Evolutionary conservation across 2,797 vertebrate species (phyloP), one percentile per base, ranked within the genome.

Genomic region (Anabacerthia variegaticeps): DNA sequence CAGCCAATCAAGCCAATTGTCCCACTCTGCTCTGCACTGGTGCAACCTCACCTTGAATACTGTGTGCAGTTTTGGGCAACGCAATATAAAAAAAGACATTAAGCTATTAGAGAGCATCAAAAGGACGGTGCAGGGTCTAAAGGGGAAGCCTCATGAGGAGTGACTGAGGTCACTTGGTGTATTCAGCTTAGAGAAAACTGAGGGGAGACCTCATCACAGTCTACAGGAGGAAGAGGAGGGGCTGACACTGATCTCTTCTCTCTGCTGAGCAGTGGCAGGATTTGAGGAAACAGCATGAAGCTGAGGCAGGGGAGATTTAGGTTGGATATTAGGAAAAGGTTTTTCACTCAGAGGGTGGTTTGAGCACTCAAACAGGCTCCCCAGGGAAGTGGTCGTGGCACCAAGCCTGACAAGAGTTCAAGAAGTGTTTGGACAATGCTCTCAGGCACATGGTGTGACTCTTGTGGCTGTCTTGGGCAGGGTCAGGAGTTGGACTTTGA

Each of bases 31-130:
- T 61, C 34, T 34, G 52, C 6, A 8, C 36, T n/a, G 52, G n/a
- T 12, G 39, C 2, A 0, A 21, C 34, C 18, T 54, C 48, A 48
- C 8, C 69, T 68, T 41, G 14, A 48, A 26, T 17, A 30, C 0
- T 17, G 18, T 18, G 17, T 8, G 12, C 14, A 24, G 34, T 48
- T 74, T 9, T 32, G 34, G 32, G 30, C 12, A n/a, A 24, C 4
- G 8, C 26, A 48, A 23, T 4, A 22, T 12, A 81, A 81, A 21
- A 21, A 59, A 39, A 44, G 21, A 27, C 10, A 34, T 6, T 19
- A 19, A 67, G 34, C 17, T 39, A 10, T 13, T 5, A 13, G 14
- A 34, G 14, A 74, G 34, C 0, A 0, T 19, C 46, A 17, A 32
- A 30, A 74, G 7, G 37, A 62, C 17, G 19, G 34, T 0, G 3